A percentile compares a stretch with the other conserved stretches of the same genome.
Evolutionary conservation across 2,888 invertebrate genomes (phyloP).

Genomic region (Drosophila gaucha): DNA sequence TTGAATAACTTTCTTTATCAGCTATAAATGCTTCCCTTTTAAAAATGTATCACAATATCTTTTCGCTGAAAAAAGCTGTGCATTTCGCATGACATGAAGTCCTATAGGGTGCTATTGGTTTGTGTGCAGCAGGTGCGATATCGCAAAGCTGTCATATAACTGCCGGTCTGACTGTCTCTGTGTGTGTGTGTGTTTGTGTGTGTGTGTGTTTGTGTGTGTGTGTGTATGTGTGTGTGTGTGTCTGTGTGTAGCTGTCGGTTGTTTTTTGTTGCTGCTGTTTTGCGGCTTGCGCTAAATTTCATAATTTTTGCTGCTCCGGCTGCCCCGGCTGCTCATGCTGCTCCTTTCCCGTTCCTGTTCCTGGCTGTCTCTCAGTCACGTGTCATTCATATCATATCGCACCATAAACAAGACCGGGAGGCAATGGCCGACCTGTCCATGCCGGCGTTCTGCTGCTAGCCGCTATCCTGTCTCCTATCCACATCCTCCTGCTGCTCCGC

Average conservation of each 20-base stretch:
- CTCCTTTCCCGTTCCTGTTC: conserved; percentile 14
- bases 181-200: conserved; percentile 3
- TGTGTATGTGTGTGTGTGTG: conserved; percentile 6
- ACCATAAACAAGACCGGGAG: conserved; percentile 66
- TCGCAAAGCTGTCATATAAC: conserved; percentile 55
- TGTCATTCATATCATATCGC: conserved; percentile 78
- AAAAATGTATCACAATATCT: too few species aligned
- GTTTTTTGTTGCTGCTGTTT: conserved; percentile 28
- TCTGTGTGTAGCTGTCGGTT: conserved; percentile 24
- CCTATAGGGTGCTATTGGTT: conserved; percentile 18
- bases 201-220: too few species aligned
- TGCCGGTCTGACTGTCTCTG: conserved; percentile 24
- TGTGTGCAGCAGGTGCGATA: conserved; percentile 76
- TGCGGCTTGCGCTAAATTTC: conserved; percentile 78
- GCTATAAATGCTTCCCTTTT: too few species aligned
- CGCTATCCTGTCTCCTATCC: not conserved
- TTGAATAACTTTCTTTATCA: not conserved
- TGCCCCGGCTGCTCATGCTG: not conserved
- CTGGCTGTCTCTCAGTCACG: conserved; percentile 65
- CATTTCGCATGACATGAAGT: conserved; percentile 10
- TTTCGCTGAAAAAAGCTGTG: too few species aligned
- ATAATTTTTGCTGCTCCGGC: conserved; percentile 61
- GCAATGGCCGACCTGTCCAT: conserved; percentile 26
- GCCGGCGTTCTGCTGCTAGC: conserved; percentile 4
- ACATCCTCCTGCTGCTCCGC: not conserved